A percentile compares a stretch with the other conserved stretches of the same genome.
Conservation (phyloP, 2,113 vertebrate species). For the Talpa occidentalis region DNA sequence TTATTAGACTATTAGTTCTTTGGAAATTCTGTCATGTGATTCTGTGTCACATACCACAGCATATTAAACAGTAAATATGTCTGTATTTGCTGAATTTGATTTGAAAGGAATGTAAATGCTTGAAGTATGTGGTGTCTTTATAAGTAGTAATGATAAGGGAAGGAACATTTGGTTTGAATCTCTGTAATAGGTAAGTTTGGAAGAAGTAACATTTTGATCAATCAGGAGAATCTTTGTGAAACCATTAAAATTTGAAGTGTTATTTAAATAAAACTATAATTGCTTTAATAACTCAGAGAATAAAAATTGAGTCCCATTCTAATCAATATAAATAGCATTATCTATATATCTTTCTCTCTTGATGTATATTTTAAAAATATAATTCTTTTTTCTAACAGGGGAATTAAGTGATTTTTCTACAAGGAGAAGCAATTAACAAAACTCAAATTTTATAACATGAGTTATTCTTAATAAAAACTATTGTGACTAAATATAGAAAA, state of each 20-base stretch:
- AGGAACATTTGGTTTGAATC: not conserved
- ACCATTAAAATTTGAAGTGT: not conserved
- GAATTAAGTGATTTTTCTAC: not conserved
- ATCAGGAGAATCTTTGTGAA: not conserved
- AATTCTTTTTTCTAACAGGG: not conserved
- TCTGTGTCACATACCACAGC: not conserved
- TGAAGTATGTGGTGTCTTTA: not conserved
- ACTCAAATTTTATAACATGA: not conserved
- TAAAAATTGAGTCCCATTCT: not conserved
- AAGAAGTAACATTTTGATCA: not conserved
- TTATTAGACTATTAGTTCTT: not conserved
- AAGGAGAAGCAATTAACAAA: not conserved
- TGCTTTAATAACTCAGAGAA: not conserved
- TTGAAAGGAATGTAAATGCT: not conserved
- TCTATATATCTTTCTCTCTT: not conserved
- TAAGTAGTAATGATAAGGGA: not conserved
- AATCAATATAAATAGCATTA: not conserved
- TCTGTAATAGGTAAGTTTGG: not conserved
- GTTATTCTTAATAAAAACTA: not conserved
- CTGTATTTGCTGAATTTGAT: not conserved
- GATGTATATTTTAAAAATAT: not conserved
- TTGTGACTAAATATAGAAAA: not conserved
- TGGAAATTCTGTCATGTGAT: not conserved
- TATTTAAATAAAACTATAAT: not conserved
- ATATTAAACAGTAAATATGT: not conserved